Evolutionary conservation across 2,888 invertebrate species (phyloP), one percentile per base, ranked within the genome.

Genomic region (Temnothorax ravouxi): DNA sequence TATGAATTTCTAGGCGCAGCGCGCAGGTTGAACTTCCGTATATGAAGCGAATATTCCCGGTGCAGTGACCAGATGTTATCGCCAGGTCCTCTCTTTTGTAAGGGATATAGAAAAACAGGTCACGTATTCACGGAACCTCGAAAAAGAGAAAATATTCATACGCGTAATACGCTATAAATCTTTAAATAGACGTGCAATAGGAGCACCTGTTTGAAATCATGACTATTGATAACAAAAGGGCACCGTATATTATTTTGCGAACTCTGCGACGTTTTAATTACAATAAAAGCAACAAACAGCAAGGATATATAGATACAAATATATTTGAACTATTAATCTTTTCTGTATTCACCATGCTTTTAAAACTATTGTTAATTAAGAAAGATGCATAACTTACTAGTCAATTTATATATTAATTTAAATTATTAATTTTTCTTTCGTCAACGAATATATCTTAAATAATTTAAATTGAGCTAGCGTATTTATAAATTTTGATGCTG

Each of bases 101-200:
- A 38, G 41, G 29, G 59, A 50, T 50, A 81, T 50, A 82, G 59
- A 56, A 82, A 88, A 64, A 59, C 84, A 3, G 62, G 52, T 85
- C 85, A 87, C 85, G 88, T 89, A 81, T 83, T 64, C 54, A 61
- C 21, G 76, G 54, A 47, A 69, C 77, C 83, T 47, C 25, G 67
- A 82, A 88, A 50, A 80, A 44, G 84, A 82, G 71, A 34, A 88
- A 86, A 87, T 86, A 89, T 87, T 88, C 88, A 87, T 89, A 85
- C 34, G 52, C 69, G 83, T 87, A 89, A 89, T 88, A 71, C 56
- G 61, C 72, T 76, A 77, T 76, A 85, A 88, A 89, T 83, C 72
- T 81, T 71, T 83, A 84, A 85, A 62, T 52, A 56, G 21, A 64
- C 15, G 41, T 21, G 52, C 13, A 8, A 72, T 21, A 47, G n/a